Percentiles rank a stretch among this genome's conserved stretches.
These are phyloP conservation scores for Trichonephila clavipes DNA, from an alignment of 1,140 invertebrate species.

Conservation along the genomic window DNA sequence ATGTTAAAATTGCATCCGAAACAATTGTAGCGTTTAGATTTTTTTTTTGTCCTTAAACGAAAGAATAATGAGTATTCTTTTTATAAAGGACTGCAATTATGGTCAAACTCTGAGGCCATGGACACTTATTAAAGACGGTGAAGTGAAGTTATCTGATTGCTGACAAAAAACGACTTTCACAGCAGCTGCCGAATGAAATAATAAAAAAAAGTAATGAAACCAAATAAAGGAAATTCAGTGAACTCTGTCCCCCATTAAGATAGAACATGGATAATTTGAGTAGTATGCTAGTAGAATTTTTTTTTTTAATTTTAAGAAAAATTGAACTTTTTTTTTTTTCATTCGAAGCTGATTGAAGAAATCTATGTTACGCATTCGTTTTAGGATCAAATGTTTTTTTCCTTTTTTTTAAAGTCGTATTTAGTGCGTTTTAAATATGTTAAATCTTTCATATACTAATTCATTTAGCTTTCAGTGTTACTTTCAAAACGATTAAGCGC, in stretches of 20 bases:
- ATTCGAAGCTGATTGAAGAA: no score
- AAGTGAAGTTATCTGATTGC: neutral
- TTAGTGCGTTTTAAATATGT: no score
- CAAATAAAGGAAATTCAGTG: neutral
- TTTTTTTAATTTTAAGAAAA: no score
- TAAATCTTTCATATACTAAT: no score
- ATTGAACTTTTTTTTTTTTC: no score
- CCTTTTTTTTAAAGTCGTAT: no score
- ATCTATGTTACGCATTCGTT: no score
- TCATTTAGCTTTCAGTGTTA: no score
- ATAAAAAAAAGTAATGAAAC: neutral
- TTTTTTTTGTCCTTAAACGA: neutral
- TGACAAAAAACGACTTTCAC: neutral
- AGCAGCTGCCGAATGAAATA: neutral
- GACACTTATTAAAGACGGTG: neutral
- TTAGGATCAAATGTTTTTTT: no score
- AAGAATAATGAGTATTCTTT: neutral
- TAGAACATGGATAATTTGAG: neutral
- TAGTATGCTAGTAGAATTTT: neutral
- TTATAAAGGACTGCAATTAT: neutral
- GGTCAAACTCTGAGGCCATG: neutral
- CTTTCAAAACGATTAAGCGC: no score
- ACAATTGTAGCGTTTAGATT: neutral
- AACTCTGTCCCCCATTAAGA: neutral
- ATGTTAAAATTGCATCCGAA: neutral